Evolutionary conservation across 2,797 vertebrate species (phyloP).

Genomic region (Myiotriccus ornatus): DNA sequence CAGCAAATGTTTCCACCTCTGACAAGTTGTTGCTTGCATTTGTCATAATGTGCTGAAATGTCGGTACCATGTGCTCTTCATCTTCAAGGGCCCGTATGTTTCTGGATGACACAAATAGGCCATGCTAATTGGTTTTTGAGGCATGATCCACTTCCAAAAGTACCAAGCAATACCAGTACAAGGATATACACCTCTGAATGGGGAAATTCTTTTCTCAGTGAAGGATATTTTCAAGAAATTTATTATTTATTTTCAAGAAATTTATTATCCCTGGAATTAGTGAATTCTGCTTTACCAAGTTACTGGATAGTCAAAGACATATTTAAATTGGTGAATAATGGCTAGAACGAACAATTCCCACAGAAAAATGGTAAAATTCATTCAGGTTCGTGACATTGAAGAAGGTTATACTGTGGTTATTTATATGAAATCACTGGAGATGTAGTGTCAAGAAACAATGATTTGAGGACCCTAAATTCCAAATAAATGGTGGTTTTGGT

Average conservation of each 20-base stretch:
- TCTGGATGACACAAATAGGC: slow-evolving; percentile 42
- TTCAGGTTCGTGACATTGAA: neutral
- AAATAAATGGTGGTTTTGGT: neutral
- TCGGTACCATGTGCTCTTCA: neutral
- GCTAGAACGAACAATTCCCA: neutral
- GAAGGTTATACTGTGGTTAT: neutral
- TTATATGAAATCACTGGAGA: neutral
- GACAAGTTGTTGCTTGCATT: neutral
- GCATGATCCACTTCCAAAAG: neutral
- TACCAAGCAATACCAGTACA: neutral
- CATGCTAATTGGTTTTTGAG: neutral
- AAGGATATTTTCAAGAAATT: neutral
- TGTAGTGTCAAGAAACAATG: neutral
- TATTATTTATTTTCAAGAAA: neutral
- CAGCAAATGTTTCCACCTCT: neutral
- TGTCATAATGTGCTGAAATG: neutral
- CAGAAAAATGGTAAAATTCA: neutral
- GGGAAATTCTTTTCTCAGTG: neutral
- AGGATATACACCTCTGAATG: neutral
- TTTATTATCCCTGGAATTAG: neutral
- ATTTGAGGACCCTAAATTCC: neutral
- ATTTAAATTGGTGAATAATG: neutral
- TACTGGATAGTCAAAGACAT: neutral
- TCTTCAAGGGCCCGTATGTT: neutral
- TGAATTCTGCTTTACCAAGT: neutral